Evolutionary conservation across 2,113 vertebrate genomes (phyloP), one percentile per base, ranked within the genome.

Genomic region (Gallinago undulata): DNA sequence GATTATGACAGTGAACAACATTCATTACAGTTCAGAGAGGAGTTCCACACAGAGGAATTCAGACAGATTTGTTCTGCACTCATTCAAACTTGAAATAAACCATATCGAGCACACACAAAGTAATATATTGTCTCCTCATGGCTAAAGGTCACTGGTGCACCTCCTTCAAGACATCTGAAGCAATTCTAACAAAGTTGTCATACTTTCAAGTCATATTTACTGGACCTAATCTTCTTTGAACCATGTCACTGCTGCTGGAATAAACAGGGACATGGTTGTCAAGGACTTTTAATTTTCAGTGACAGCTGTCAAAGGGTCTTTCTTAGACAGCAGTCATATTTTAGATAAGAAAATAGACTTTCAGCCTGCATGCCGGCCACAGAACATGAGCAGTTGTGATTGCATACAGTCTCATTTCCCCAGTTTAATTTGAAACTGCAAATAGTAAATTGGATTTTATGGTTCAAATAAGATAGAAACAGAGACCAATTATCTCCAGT

Each of bases 351-450:
- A 64, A 96, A 90, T 8, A 87, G 47, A 80, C 39, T 95, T 82
- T 59, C 37, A 96, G 94, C 45, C 59, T 68, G 72, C 75, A 64
- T 62, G 24, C 63, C 3, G 62, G 74, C 28, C 51, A 37, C 57
- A 39, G 63, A 87, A 90, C 37, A 76, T 8, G 47, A 85, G 55
- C 24, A 66, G 55, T 27, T 59, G 72, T 89, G 37, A 87, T 56
- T 97, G 45, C 47, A 63, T 43, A 51, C 8, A 33, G 4, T 60
- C 59, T 84, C 62, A 78, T 62, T 97, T 92, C 22, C 60, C 90
- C n/a, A 96, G 96, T 97, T 97, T 95, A 97, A 96, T 97, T 97
- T 97, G 84, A 98, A 98, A 98, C 96, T 78, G 21, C 64, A 92
- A 98, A 97, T 93, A 75, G 79, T 84, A 94, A 97, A 97, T 97